Base-by-base conservation (phyloP, 2,888 invertebrate species). In the Periphyllus acericola region DNA sequence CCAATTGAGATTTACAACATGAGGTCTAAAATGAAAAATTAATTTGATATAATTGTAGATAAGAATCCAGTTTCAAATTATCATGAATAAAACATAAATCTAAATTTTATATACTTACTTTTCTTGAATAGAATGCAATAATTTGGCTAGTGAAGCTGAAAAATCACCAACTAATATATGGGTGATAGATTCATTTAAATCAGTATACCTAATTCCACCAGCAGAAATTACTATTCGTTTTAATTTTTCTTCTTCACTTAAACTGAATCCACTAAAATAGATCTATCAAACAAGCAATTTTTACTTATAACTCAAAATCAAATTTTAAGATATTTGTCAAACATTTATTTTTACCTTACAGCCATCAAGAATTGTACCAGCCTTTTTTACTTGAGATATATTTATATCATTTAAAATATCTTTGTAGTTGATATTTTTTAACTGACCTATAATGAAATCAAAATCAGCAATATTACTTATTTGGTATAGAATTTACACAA, bases 331-430 rank as follows among this genome's bases (percentile, higher is more conserved):
- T n/a, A 36, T 60, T 34, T 25, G 88, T 79, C 82, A 75, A 72
- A 80, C 60, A 83, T 83, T 80, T 89, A 93, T 93, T 21, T 21
- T 93, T 91, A 96, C 96, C 92, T 95, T 96, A 91, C 97, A 98
- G 81, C 97, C 97, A 92, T 98, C 98, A 88, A 98, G 94, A 91
- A 97, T 97, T 89, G 94, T 93, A 60, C 96, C 97, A 89, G 95
- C 95, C 91, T 93, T 94, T 91, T 95, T 95, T 2, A 95, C 94
- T 89, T 93, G 92, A 87, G 86, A 34, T 14, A 90, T 40, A 80
- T 89, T 90, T 71, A 91, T 85, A 86, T 89, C 89, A 85, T 89
- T 89, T 32, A 90, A 89, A 85, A 90, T 78, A 87, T 89, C 84
- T 89, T 90, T 90, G 87, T 91, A 91, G 40, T 90, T 90, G 29